phyloP scores from a whole-genome alignment of 2,113 vertebrate species.

The Nansenia antarctica region DNA sequence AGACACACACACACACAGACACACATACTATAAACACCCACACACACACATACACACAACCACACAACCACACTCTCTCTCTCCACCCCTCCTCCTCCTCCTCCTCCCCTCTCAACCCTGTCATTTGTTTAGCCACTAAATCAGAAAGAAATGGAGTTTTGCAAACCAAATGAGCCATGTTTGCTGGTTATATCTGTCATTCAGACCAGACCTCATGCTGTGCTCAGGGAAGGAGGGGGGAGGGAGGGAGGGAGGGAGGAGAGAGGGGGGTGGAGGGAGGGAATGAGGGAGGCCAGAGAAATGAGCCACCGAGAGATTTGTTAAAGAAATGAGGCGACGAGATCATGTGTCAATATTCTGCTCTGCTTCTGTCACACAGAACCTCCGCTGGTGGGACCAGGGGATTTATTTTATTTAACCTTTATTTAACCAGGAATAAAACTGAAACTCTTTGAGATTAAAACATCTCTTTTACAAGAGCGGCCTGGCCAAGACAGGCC shows the following conservation, averaged over 20 bases:
- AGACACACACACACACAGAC: too few relatives aligned
- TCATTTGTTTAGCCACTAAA: conserved; percentile 72
- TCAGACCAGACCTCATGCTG: conserved; percentile 70
- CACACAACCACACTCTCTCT: neutral
- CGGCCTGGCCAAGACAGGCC: too few relatives aligned
- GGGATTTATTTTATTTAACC: too few relatives aligned
- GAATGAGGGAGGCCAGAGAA: neutral
- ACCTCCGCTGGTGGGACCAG: conserved; percentile 40
- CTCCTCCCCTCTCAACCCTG: conserved; percentile 10
- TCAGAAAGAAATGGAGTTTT: conserved; percentile 71
- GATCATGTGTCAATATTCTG: conserved; percentile 47
- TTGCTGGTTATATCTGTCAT: conserved; percentile 64
- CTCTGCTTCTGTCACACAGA: conserved; percentile 26
- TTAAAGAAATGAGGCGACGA: conserved; percentile 67
- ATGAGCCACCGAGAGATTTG: conserved; percentile 53
- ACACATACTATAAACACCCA: too few relatives aligned
- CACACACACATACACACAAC: too few relatives aligned
- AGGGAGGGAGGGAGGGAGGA: neutral
- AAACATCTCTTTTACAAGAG: too few relatives aligned
- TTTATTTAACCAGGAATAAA: too few relatives aligned
- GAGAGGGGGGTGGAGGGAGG: conserved; percentile 3
- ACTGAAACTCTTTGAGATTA: too few relatives aligned
- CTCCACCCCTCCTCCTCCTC: conserved; percentile 13
- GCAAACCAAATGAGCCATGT: conserved; percentile 73
- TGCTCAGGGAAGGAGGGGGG: conserved; percentile 38